Evolutionary conservation across 2,113 vertebrate genomes (phyloP), one percentile per base, ranked within the genome.

Genomic region (Girardinichthys multiradiatus): DNA sequence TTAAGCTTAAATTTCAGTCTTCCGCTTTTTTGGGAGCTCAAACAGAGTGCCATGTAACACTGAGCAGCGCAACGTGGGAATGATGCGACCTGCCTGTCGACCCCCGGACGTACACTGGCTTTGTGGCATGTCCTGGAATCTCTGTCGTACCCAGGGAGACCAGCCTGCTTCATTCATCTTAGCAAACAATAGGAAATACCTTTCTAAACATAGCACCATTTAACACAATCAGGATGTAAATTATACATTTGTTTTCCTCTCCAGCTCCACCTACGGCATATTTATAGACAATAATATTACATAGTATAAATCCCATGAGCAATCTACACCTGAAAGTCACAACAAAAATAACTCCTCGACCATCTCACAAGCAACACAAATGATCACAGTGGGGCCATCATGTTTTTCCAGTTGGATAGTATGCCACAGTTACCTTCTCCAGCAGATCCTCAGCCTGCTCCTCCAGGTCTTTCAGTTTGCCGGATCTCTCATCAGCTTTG

Each of bases 141-240:
- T 58, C 85, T 82, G 82, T 83, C 70, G 67, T 89, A 90, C 85
- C 85, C 82, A 86, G 77, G 57, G 80, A 89, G 70, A 86, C 81
- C 86, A 81, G 64, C 74, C 85, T 30, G 61, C 60, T 88, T 91
- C 80, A 87, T 92, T 93, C 88, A 92, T 94, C 83, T 91, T 76
- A 73, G 79, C 65, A 85, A 89, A 91, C 85, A 85, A 92, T 89
- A 91, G 93, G 91, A 95, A 94, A 94, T 94, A 80, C 90, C 91
- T 87, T 90, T 94, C 93, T 90, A 93, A 92, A 91, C 91, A 93
- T 94, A 94, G 73, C 69, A 33, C 83, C 79, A 83, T 92, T 86
- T 94, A 92, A 77, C 90, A 89, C 74, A 89, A 89, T 91, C 93
- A 93, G 94, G 94, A 94, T 93, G 93, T 90, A 92, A 93, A 94